Evolutionary conservation across 2,797 vertebrate genomes (phyloP).

Genomic region (Sebastiscus albofasciatus): DNA sequence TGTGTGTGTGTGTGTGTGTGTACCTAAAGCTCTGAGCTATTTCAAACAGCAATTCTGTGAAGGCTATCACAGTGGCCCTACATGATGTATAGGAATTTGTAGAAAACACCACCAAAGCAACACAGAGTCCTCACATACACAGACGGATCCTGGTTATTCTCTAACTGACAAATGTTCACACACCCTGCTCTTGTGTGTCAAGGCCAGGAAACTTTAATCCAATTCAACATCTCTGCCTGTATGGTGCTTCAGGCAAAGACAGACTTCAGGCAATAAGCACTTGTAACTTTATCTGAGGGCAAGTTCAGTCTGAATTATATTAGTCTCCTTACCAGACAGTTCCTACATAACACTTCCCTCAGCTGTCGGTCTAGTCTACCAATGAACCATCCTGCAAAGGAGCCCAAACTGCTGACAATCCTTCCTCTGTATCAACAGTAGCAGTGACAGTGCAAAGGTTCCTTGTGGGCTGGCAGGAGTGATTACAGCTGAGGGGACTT

Average conservation of each 20-base stretch:
- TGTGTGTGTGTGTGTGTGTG: neutral
- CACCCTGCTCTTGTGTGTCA: neutral
- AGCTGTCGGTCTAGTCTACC: conserved; percentile 22
- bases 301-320: conserved; percentile 35
- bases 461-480: conserved; percentile 53
- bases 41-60: neutral
- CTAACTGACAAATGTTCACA: neutral
- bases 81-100: neutral
- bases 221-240: conserved; percentile 1
- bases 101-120: neutral
- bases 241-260: conserved; percentile 41
- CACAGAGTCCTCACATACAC: neutral
- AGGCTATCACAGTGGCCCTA: neutral
- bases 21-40: neutral
- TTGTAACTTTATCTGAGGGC: conserved; percentile 48
- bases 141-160: neutral
- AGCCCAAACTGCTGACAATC: conserved; percentile 5
- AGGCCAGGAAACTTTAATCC: conserved; percentile 2
- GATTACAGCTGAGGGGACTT: conserved; percentile 65
- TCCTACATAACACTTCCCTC: conserved; percentile 9
- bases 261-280: conserved; percentile 36
- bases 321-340: conserved; percentile 33
- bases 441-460: conserved; percentile 65
- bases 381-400: neutral
- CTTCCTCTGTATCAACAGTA: conserved; percentile 20